Base-by-base conservation (phyloP, 2,888 invertebrate species). In the Buathra laborator region DNA sequence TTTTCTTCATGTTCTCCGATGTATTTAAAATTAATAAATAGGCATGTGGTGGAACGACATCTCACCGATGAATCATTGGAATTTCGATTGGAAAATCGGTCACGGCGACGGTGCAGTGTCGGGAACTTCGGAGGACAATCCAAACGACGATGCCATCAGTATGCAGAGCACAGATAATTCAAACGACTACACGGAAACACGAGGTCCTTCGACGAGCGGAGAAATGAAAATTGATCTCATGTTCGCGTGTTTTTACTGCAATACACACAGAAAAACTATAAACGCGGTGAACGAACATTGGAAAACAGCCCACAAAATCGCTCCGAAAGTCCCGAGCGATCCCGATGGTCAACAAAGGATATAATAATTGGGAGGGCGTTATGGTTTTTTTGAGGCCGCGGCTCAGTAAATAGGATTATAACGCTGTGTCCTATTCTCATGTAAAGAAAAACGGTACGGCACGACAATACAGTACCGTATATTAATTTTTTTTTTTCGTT, bases 21-120 rank as follows among this genome's bases (percentile, higher is more conserved):
- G 7, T 4, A 12, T 12, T 68, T 51, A 7, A 37, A 44, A 51
- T 37, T 44, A n/a, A 29, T 29, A 7, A 7, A 3, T 89, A 95
- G 94, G 59, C 94, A 95, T 67, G 93, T 95, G 7, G 94, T 97
- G 3, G 97, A 97, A 84, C 95, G 95, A 32, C 98, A 98, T 92
- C 90, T 96, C 1, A 85, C 92, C 0, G 96, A 19, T 89, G 0
- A 92, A 90, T 86, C 94, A 94, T 84, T 87, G 92, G 0, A 86
- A 90, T 32, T 51, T 89, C 0, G 89, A 91, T 7, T 90, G 91
- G 44, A 89, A 90, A 84, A 84, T 84, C 24, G 84, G 88, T 83
- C n/a, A 71, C 71, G 32, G 66, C 82, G 14, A 51, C 64, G 16
- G 51, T 3, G 14, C 68, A 4, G 6, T 75, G 0, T 9, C 68